Base-by-base conservation (phyloP, 2,888 invertebrate species). In the Malachius bipustulatus region DNA sequence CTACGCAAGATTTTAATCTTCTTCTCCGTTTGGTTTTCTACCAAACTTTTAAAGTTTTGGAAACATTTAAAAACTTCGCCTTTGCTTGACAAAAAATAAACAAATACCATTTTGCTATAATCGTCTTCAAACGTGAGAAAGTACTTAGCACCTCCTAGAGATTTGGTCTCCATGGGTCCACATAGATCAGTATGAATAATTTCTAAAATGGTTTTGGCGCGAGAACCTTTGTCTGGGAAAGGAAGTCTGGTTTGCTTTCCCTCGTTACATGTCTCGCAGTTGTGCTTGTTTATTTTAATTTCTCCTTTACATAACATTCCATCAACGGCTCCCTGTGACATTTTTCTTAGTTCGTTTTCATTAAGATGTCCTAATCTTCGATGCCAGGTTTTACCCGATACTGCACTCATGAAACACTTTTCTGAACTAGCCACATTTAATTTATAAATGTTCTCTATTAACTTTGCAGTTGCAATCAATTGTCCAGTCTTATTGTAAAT, bases 101-200 rank as follows among this genome's bases (percentile, higher is more conserved):
- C 51, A 37, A 40, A 40, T 2, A 33, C 32, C 33, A 33, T 38
- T 36, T 32, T 40, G 13, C 39, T 39, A 35, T 45, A 44, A 40
- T 58, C 56, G 48, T 62, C 62, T 28, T 55, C 49, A 26, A 61
- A 56, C 1, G 52, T 52, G 8, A 58, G 32, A 35, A 59, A 56
- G 44, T 61, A 60, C 34, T 41, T 53, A 2, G 48, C 43, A 9
- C 54, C 52, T 4, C 54, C 56, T 4, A 49, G 35, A 1, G 60
- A 61, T 9, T 31, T 11, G 2, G 36, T 40, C 35, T 56, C 51
- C 56, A 59, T 54, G 11, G 56, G 53, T 26, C 57, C 58, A 41
- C 57, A 56, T 4, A 60, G 32, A 39, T 60, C 59, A 3, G 53
- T 37, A 36, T 60, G 57, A 2, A 61, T 36, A 13, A 56, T 10